These are phyloP conservation scores for Ornithoptera alexandrae DNA, from an alignment of 2,888 invertebrate genomes.

Conservation along the genomic window DNA sequence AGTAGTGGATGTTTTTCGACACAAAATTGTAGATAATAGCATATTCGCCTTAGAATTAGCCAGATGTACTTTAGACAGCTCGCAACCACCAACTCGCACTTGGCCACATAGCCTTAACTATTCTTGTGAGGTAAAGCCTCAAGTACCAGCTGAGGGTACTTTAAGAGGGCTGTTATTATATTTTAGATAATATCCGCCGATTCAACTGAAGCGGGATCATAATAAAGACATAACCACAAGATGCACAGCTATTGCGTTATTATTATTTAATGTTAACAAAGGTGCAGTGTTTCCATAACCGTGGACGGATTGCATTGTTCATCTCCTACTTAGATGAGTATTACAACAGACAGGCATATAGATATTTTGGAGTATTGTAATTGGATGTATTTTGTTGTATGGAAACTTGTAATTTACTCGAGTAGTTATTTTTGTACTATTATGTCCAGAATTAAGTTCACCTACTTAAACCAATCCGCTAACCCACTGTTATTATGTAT, in stretches of 20 bases:
- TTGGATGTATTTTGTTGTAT: constrained; percentile 41
- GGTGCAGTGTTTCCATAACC: constrained; percentile 50
- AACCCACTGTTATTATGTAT: constrained; percentile 77
- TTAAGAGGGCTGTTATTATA: too few relatives aligned
- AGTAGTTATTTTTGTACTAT: constrained; percentile 76
- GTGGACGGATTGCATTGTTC: constrained; percentile 18
- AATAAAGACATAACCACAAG: constrained; percentile 62
- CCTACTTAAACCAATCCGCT: constrained; percentile 73
- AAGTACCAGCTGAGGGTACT: too few relatives aligned
- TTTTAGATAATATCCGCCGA: too few relatives aligned
- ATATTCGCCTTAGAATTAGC: constrained; percentile 73
- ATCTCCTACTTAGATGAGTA: constrained; percentile 39
- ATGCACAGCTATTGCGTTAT: constrained; percentile 41
- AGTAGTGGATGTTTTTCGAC: constrained; percentile 46
- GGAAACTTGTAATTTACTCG: constrained; percentile 50
- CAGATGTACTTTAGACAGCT: constrained; percentile 43
- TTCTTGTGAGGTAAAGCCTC: too few relatives aligned
- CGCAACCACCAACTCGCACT: too few relatives aligned
- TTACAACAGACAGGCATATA: constrained; percentile 38
- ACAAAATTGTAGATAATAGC: constrained; percentile 76
- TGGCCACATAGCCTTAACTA: too few relatives aligned
- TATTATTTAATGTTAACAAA: constrained; percentile 40
- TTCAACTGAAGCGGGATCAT: constrained; percentile 60
- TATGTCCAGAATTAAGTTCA: constrained; percentile 67
- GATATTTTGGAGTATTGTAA: constrained; percentile 40